Base-by-base conservation (phyloP, 2,797 vertebrate genomes). In the Sebastes wilsoni region DNA sequence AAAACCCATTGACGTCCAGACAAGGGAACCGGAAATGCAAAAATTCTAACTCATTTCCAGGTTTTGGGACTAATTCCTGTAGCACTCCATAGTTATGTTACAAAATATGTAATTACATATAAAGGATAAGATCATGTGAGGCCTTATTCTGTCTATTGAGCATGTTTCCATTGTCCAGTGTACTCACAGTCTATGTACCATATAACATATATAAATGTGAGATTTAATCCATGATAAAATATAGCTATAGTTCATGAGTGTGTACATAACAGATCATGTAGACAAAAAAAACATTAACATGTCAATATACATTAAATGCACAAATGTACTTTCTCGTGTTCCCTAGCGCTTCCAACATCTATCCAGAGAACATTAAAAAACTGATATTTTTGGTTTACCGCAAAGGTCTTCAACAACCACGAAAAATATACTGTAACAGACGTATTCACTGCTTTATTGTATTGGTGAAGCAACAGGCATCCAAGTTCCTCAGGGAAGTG, bases 141-240 rank as follows among this genome's bases (percentile, higher is more conserved):
- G 73, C 79, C 38, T 27, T 79, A 58, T 75, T 73, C 60, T 80
- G 66, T 80, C 82, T 79, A 60, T 66, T 82, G 77, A 90, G 86
- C 81, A 80, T 89, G 71, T 89, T 67, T 79, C 61, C 62, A 86
- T 67, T 75, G 88, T 95, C 93, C 93, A 94, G 93, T 95, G 94
- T 95, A 92, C 90, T 94, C 92, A 92, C 89, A 88, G 88, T 92
- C 90, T 89, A 91, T 92, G 87, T 88, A 93, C 82, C 81, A 89
- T 85, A 89, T 73, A 88, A 86, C 70, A 84, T 82, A 74, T 80
- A 88, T 86, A 90, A 85, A 86, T 79, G 85, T 90, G 79, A 89
- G 81, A 86, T 82, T 89, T 59, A 82, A 83, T 86, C 66, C 71
- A 79, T 74, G 74, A 72, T 60, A 78, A 72, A 80, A 80, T 72